Conservation (phyloP, 2,888 invertebrate genomes). For the Campoplex capitator region DNA sequence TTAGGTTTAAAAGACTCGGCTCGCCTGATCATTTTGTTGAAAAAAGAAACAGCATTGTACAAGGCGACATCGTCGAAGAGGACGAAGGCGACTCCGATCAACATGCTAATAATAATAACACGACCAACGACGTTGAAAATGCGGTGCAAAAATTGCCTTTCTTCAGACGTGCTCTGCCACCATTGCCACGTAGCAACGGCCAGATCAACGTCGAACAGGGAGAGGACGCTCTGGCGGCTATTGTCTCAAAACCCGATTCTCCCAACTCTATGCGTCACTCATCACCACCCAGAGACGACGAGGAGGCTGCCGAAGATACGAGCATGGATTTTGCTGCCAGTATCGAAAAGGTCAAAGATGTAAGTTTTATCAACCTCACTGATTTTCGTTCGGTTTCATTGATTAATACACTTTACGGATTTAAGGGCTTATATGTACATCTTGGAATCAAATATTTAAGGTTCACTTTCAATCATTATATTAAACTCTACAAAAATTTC, state of each 20-base stretch:
- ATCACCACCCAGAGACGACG: conserved; percentile 85
- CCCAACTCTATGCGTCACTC: conserved; percentile 78
- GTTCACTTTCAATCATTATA: background rate
- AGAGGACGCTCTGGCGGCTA: conserved; percentile 82
- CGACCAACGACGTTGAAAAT: conserved; percentile 78
- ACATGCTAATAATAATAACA: conserved; percentile 75
- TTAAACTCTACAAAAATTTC: background rate
- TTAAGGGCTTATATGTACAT: background rate
- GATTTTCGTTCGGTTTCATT: conserved; percentile 2
- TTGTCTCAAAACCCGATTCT: conserved; percentile 80
- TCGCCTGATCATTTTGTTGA: conserved; percentile 85
- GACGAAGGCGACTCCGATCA: conserved; percentile 77
- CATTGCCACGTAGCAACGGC: conserved; percentile 87
- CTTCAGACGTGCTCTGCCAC: conserved; percentile 89
- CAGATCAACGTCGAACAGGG: conserved; percentile 83
- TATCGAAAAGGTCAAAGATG: conserved; percentile 97
- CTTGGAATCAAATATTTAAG: background rate
- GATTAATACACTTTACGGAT: background rate
- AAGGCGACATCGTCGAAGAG: conserved; percentile 82
- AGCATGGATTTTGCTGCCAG: conserved; percentile 95
- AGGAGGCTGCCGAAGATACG: conserved; percentile 85
- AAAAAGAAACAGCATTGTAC: conserved; percentile 81
- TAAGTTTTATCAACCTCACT: conserved; percentile 86
- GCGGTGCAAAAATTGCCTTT: conserved; percentile 86
- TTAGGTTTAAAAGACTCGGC: conserved; percentile 88